These are phyloP conservation scores for Mormyrus iriodes DNA, from an alignment of 2,113 vertebrate species.

Conservation along the genomic window DNA sequence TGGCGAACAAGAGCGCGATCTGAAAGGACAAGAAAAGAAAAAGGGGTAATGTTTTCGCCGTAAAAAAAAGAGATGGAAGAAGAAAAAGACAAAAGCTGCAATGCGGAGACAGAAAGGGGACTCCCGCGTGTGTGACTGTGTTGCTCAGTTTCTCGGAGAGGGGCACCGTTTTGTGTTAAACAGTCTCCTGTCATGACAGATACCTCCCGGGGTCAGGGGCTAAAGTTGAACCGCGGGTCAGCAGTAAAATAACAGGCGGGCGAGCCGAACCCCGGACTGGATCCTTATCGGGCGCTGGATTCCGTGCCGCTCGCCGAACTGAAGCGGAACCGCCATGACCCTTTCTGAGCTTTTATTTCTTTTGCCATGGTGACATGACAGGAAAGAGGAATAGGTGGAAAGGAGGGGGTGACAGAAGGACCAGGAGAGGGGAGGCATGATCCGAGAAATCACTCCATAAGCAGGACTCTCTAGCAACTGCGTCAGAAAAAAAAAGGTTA, in stretches of 20 bases:
- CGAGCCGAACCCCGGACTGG: slow-evolving; percentile 77
- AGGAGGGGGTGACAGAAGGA: slow-evolving; percentile 44
- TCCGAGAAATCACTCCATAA: slow-evolving; percentile 49
- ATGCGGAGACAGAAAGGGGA: slow-evolving; percentile 62
- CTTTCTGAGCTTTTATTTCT: slow-evolving; percentile 60
- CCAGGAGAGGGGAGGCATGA: slow-evolving; percentile 53
- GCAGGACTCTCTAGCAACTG: neutral
- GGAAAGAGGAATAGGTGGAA: slow-evolving; percentile 49
- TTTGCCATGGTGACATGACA: slow-evolving; percentile 25
- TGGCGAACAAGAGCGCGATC: slow-evolving; percentile 71
- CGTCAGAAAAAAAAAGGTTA: slow-evolving; percentile 38
- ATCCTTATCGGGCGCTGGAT: slow-evolving; percentile 71
- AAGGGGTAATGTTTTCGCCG: slow-evolving; percentile 66
- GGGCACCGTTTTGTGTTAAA: slow-evolving; percentile 96
- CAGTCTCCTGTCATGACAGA: slow-evolving; percentile 96
- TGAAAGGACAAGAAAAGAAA: slow-evolving; percentile 47
- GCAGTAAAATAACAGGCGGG: slow-evolving; percentile 89
- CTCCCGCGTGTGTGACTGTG: slow-evolving; percentile 54
- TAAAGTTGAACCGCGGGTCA: slow-evolving; percentile 99
- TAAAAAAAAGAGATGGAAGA: slow-evolving; percentile 42
- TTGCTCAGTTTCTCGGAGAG: slow-evolving; percentile 74
- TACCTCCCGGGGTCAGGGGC: slow-evolving; percentile 84
- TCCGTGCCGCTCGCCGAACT: slow-evolving; percentile 61
- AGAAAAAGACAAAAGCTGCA: slow-evolving; percentile 62
- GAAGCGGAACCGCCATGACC: slow-evolving; percentile 62